These are phyloP conservation scores for Hylaeus anthracinus DNA, from an alignment of 1,140 invertebrate genomes.

Conservation along the genomic window DNA sequence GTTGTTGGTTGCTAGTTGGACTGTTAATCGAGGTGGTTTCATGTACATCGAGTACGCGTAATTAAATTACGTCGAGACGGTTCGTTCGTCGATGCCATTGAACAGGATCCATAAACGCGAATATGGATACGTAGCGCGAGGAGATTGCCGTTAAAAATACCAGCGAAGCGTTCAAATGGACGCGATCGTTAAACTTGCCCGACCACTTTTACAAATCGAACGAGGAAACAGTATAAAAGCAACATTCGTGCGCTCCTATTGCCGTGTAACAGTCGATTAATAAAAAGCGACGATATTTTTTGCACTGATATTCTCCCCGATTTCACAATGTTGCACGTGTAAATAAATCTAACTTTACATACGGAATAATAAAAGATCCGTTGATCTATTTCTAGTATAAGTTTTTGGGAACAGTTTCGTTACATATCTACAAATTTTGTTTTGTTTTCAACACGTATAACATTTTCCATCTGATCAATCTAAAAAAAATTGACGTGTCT, in stretches of 20 bases:
- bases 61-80: background rate
- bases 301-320: background rate
- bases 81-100: background rate
- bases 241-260: background rate
- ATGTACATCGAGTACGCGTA: background rate
- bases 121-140: background rate
- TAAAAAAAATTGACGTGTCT: no score
- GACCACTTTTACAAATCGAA: background rate
- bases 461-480: no score
- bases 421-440: no score
- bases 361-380: no score
- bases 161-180: slow-evolving; percentile 9
- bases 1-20: background rate
- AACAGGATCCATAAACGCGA: background rate
- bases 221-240: background rate
- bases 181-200: background rate
- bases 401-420: no score
- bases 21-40: slow-evolving; percentile 18
- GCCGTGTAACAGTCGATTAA: no score
- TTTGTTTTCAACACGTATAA: no score
- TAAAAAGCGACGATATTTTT: background rate
- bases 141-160: slow-evolving; percentile 10
- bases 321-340: background rate
- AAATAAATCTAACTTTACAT: background rate
- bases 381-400: no score